Evolutionary conservation across 2,113 vertebrate species (phyloP).

Genomic region (Crotophaga sulcirostris): DNA sequence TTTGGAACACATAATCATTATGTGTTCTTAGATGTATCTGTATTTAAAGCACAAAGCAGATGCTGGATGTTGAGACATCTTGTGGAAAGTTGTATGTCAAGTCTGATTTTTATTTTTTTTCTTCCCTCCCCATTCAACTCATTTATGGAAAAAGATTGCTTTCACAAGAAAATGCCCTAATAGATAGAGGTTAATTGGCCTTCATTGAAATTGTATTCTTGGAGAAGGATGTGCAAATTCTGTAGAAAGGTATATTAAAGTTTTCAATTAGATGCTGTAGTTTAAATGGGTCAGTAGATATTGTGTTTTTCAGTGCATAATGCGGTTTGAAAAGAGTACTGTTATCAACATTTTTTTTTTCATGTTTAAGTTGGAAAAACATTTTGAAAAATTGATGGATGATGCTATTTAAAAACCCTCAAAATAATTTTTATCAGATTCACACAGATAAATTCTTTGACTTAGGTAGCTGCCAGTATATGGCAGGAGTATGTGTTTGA

Average conservation of each 20-base stretch:
- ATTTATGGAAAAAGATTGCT: neutral
- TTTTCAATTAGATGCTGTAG: neutral
- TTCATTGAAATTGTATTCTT: neutral
- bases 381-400: neutral
- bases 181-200: neutral
- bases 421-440: neutral
- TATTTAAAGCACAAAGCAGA: constrained; percentile 57
- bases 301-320: neutral
- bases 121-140: neutral
- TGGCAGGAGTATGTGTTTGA: neutral
- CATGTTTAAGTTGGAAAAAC: neutral
- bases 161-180: neutral
- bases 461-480: neutral
- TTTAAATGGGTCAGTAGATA: neutral
- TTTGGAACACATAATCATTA: constrained; percentile 26
- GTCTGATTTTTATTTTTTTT: neutral
- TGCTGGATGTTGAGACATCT: constrained; percentile 22
- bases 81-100: constrained; percentile 3
- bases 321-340: neutral
- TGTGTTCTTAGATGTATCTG: constrained; percentile 35
- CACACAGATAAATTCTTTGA: neutral
- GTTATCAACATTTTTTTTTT: neutral
- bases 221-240: neutral
- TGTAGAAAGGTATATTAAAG: neutral
- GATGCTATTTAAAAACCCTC: neutral